phyloP scores from a whole-genome alignment of 2,113 vertebrate genomes.

The Lepisosteus oculatus region DNA sequence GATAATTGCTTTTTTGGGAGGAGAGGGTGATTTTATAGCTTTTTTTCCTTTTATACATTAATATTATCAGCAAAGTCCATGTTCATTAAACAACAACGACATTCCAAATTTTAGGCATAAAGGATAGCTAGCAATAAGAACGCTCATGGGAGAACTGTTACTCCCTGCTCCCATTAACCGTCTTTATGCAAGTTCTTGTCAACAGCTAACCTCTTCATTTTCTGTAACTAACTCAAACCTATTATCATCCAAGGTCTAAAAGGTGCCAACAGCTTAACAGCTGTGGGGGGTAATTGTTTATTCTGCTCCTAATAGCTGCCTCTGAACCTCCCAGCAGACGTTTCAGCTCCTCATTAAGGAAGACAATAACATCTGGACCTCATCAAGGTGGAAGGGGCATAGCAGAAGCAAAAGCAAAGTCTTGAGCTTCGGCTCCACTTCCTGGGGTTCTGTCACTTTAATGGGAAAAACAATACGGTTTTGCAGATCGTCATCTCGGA shows the following conservation, averaged over 20 bases:
- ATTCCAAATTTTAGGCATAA: no score
- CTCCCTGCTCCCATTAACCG: neutral
- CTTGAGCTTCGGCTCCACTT: neutral
- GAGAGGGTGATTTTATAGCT: no score
- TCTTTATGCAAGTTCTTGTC: neutral
- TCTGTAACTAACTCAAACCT: no score
- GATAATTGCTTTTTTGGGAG: no score
- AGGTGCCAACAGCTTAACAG: neutral
- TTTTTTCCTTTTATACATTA: no score
- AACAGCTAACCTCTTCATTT: no score
- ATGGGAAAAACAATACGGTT: neutral
- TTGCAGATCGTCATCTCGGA: neutral
- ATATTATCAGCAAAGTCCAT: no score
- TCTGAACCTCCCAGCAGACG: constrained; percentile 16
- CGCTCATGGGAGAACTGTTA: neutral
- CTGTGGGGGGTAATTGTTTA: neutral
- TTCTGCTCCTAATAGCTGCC: neutral
- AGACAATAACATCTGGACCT: constrained; percentile 1
- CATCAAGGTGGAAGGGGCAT: neutral
- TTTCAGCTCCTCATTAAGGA: neutral
- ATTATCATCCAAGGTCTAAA: neutral
- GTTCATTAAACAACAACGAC: no score
- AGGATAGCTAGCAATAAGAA: no score
- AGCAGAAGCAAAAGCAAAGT: neutral
- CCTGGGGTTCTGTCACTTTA: neutral